Evolutionary conservation across 1,140 invertebrate genomes (phyloP), one percentile per base, ranked within the genome.

Genomic region (Manduca sexta): DNA sequence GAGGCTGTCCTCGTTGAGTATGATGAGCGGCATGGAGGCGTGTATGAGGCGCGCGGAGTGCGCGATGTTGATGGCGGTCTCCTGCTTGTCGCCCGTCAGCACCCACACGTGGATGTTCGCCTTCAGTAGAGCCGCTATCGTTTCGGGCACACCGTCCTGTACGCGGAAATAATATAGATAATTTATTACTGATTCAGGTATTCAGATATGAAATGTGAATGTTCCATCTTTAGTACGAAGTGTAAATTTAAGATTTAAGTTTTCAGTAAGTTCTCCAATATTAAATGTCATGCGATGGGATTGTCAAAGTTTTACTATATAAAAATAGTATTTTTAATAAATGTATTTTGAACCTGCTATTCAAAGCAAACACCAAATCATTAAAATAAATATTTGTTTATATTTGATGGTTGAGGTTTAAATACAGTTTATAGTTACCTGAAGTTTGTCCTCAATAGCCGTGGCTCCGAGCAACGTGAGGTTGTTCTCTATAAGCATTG

Each of bases 11-110:
- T 98, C 96, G 87, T 99, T 98, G 17, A 99, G 89, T 45, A 98
- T 92, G 48, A 99, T 88, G 17, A 99, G 88, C 62, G 94, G 93
- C 91, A 96, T 98, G 57, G 90, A 89, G 72, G 94, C 91, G 43
- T 91, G 91, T 39, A 99, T 92, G 29, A 99, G 89, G 61, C 91
- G 91, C 70, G 96, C 97, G 3, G 97, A 98, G 82, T 99, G 97
- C 17, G 97, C 98, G 76, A 99, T 99, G 84, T 99, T 99, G 50
- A 99, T 99, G 39, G 98, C 98, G 18, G 98, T 99, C 88, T 99
- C 98, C 87, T 98, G 97, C 86, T 99, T 99, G 86, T 99, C 98
- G 13, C 98, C 98, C 4, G 98, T 99, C 52, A 99, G 87, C 26
- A 99, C 94, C 98, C 98, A 99, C 40, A 99, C 92, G 73, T 94